Base-by-base conservation (phyloP, 2,113 vertebrate species). In the Xenopus laevis region DNA sequence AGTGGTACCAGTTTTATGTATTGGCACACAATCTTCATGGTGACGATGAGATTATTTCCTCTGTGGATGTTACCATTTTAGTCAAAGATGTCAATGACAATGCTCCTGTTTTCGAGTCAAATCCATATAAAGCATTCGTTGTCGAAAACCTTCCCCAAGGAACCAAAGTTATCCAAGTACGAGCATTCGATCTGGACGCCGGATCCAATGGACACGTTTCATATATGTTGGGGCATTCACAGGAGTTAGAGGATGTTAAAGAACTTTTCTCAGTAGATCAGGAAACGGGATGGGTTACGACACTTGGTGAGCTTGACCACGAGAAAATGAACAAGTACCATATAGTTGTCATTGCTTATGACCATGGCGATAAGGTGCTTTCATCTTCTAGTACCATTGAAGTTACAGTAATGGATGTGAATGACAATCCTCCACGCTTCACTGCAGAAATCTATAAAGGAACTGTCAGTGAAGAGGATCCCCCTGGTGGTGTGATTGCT, bases 391-490 rank as follows among this genome's bases (percentile, higher is more conserved):
- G 95, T 60, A 80, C 83, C 1, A 94, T 98, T 80, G 93, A 93
- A 61, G 91, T 99, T 0, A 93, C 88, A 0, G 94, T 99, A 13
- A 94, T 94, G 0, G 97, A 99, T 1, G 92, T 97, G 67, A 98
- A 99, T 5, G 97, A 99, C 81, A 98, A 91, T 71, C 91, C 97
- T 0, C 97, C 97, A 0, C 93, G 92, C 15, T 99, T 99, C 78
- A 96, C 94, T 0, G 97, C 97, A 0, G 96, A 97, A 86, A 94
- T 98, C 71, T 99, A 99, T 80, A 98, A 98, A 82, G 97, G 97
- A 68, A 98, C 96, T 0, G 97, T 99, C 79, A 98, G 96, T 44
- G 97, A 99, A 79, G 96, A 97, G 50, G 96, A 98, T 75, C 94
- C 93, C 11, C 87, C 87, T 1, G 94, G 94, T 3, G 95, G 96